Conservation (phyloP, 1,140 invertebrate species). For the Ooceraea biroi region DNA sequence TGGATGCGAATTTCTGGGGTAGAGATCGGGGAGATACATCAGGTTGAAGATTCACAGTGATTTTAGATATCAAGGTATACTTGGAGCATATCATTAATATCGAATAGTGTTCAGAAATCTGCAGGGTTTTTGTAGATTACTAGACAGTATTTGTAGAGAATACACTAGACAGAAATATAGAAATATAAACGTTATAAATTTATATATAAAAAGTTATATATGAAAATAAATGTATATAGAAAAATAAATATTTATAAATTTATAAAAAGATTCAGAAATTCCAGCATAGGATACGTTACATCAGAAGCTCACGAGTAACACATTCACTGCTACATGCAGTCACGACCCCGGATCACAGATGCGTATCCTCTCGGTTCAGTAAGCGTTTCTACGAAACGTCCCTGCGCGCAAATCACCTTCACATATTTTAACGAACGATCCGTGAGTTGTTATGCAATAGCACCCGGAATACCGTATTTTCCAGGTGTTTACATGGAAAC, state of each 20-base stretch:
- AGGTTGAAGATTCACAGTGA: constrained; percentile 59
- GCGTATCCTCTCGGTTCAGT: constrained; percentile 25
- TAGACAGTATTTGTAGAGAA: background rate
- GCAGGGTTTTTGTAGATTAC: background rate
- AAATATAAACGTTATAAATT: background rate
- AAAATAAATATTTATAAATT: background rate
- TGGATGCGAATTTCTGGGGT: constrained; percentile 56
- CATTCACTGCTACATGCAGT: background rate
- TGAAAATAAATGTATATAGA: background rate
- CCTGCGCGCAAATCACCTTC: constrained; percentile 36
- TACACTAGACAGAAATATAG: no score
- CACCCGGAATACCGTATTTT: constrained; percentile 30
- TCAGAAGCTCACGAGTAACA: background rate
- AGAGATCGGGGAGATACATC: constrained; percentile 47
- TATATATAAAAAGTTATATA: background rate
- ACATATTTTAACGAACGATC: constrained; percentile 31
- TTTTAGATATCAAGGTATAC: constrained; percentile 53
- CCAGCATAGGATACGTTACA: background rate
- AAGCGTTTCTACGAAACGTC: constrained; percentile 45
- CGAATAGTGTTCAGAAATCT: background rate
- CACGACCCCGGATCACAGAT: constrained; percentile 1
- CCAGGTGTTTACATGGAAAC: constrained; percentile 47
- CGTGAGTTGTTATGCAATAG: constrained; percentile 34
- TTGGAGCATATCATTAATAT: background rate
- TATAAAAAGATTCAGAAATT: background rate